Evolutionary conservation across 37 sponge, comb jelly and placozoan species (phyloP), one percentile per base, ranked within the genome.

Genomic region (Tethya wilhelma): DNA sequence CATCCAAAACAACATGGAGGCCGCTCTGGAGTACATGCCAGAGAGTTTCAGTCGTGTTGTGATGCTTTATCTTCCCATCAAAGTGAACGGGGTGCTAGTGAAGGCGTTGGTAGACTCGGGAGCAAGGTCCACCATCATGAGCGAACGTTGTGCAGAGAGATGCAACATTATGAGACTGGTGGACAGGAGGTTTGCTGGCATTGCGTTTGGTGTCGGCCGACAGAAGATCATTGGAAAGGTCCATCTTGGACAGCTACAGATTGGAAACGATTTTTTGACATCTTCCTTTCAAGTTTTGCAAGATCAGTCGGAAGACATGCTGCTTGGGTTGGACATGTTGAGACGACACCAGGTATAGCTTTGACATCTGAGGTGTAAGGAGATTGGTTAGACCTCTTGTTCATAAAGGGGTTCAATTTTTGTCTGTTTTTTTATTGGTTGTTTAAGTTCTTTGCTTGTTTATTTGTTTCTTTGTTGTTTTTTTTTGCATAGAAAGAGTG

Each of bases 51-150:
- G 73, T 22, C 89, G 68, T 42, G 98, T 97, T 28, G 83, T 85
- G 23, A 97, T 97, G 98, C 90, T 97, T 41, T 97, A 97, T 78
- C 28, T 97, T 22, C 42, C 83, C 33, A 82, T 85, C 46, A 84
- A 88, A 53, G 96, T 96, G 58, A 97, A 97, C 71, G 90, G 91
- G 23, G 76, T 72, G 3, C 80, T 75, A 11, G 86, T 97, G 75
- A 93, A 87, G 72, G 98, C 95, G 9, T 81, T 97, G 30, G 93
- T 97, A 29, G 98, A 97, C 71, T 93, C 98, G 19, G 98, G 98
- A 0, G 98, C 98, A 38, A 89, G 90, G 70, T 80, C 81, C 69
- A 97, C 96, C 20, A 70, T 97, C 59, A 93, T 97, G 87, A 93
- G 91, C 39, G 58, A 37, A 25, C 34, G 26, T 12, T 92, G 93